Evolutionary conservation across 2,113 vertebrate genomes (phyloP), one percentile per base, ranked within the genome.

Genomic region (Ahaetulla prasina): DNA sequence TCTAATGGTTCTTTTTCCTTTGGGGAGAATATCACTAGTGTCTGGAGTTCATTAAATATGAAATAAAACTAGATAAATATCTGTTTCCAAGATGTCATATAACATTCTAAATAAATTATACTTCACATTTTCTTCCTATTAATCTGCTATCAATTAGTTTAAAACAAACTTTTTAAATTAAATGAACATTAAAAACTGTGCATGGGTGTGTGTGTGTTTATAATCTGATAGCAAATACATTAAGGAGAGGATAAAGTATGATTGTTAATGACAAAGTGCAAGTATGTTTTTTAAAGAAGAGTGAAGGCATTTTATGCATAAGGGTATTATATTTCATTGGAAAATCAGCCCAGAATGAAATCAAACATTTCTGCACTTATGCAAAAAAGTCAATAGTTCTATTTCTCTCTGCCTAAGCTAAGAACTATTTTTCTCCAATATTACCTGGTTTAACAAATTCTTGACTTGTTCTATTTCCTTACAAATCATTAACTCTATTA

Each of bases 121-220:
- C 96, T 53, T 68, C 88, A 94, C 94, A 91, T 89, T 92, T 14
- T 95, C 95, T 96, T 23, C 22, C 0, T 90, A 92, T 91, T 96
- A 97, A 97, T 96, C 97, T 98, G 98, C 97, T 97, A 97, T 96
- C 97, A 97, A 98, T 98, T 98, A 97, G 96, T 93, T n/a, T 39
- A 95, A 97, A 97, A 97, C 97, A 97, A 91, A 43, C 96, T 97
- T 96, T 98, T 98, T 96, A 95, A 97, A 98, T 98, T 98, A 97
- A 97, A 93, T 47, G 23, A 94, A 94, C 95, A 97, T 96, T 96
- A 96, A 95, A 94, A 93, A 91, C 84, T 90, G 55, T 92, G 53
- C 30, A 74, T 87, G 55, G 10, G 25, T 16, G 60, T n/a, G 94
- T 4, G 14, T 95, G 95, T 68, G 68, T 8, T 2, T 63, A 3